Evolutionary conservation across 2,888 invertebrate genomes (phyloP), one percentile per base, ranked within the genome.

Genomic region (Phyllotreta striolata): DNA sequence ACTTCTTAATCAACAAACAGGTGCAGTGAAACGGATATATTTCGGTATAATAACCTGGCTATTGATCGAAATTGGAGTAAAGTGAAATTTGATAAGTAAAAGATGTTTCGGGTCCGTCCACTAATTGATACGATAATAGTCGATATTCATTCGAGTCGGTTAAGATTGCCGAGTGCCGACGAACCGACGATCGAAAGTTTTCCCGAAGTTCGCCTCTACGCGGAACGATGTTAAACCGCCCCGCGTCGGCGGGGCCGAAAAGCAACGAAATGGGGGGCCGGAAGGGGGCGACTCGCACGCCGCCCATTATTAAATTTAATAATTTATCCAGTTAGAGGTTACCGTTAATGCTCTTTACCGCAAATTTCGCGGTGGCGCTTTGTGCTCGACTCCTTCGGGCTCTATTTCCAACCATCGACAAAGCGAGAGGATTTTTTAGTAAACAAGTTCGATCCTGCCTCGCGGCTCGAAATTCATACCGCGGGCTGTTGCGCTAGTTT

Each of bases 241-340:
- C 10, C 34, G 14, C 13, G 24, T 24, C 24, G 24, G 24, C 24
- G 41, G 51, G 37, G 51, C 7, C 5, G 34, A 4, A n/a, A 5
- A 38, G 51, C 6, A 38, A 38, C 24, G 24, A 24, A 24, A 24
- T 3, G 1, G 24, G 41, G 51, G 37, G 49, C 4, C 3, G 34
- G 9, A n/a, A 5, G 24, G 51, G 12, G 51, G 51, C n/a, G n/a
- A n/a, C n/a, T n/a, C n/a, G n/a, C n/a, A n/a, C n/a, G 1, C 10
- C 10, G 12, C 59, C 59, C 59, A 64, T 66, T 67, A 69, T 67
- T 67, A 67, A 67, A 69, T 69, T 69, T 66, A 69, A 69, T 69
- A 67, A 69, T 69, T 67, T 59, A 66, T 64, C 62, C 34, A 51
- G 35, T 51, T 51, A 34, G 51, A 46, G 60, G 65, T 59, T 55